These are phyloP conservation scores for Medauroidea extradentata DNA, from an alignment of 1,140 invertebrate species.

Conservation along the genomic window DNA sequence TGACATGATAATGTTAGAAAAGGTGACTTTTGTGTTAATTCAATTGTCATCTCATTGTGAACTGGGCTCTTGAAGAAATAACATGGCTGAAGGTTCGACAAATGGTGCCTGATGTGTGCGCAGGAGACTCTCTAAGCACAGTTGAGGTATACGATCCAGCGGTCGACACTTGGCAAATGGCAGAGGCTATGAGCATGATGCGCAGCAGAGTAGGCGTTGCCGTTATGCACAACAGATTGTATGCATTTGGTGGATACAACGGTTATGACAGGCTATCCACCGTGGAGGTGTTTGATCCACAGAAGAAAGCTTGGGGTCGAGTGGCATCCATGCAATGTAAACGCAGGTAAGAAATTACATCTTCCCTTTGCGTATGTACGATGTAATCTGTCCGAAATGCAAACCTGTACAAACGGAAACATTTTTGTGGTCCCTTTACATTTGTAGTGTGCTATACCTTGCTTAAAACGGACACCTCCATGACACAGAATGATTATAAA, in stretches of 20 bases:
- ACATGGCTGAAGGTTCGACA: neutral
- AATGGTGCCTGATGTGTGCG: slow-evolving; percentile 10
- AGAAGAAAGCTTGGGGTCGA: slow-evolving; percentile 67
- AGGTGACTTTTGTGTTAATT: too few species aligned
- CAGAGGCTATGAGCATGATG: slow-evolving; percentile 81
- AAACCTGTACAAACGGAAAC: too few species aligned
- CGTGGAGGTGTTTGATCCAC: slow-evolving; percentile 84
- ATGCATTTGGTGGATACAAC: slow-evolving; percentile 77
- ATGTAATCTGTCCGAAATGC: too few species aligned
- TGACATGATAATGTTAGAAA: too few species aligned
- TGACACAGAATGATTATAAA: too few species aligned
- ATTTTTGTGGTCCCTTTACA: too few species aligned
- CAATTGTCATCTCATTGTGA: too few species aligned
- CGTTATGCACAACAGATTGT: slow-evolving; percentile 68
- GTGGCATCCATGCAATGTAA: slow-evolving; percentile 80
- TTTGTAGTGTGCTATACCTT: too few species aligned
- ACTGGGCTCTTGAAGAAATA: neutral
- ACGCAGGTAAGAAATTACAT: slow-evolving; percentile 65
- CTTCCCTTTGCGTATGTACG: too few species aligned
- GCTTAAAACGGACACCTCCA: too few species aligned
- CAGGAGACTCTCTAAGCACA: slow-evolving; percentile 78
- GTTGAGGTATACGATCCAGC: slow-evolving; percentile 83
- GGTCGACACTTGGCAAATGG: slow-evolving; percentile 66
- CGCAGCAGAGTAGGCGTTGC: slow-evolving; percentile 81
- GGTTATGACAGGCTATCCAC: slow-evolving; percentile 75